Conservation (phyloP, 2,113 vertebrate species). For the Sander vitreus region DNA sequence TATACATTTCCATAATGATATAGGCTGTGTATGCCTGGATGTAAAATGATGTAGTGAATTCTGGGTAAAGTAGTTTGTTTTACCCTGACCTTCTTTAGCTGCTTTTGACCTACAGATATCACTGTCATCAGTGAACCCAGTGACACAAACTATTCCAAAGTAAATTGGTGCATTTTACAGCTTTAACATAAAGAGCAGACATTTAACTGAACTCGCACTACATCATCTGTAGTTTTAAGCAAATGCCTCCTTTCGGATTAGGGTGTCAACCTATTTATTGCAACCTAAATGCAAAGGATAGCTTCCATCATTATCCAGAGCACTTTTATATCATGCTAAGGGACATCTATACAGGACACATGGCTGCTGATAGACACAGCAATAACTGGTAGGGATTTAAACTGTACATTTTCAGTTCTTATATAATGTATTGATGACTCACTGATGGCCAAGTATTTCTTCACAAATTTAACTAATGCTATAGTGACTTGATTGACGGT, state of each 20-base stretch:
- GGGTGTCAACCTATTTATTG: not conserved
- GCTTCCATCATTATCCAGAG: not conserved
- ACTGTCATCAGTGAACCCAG: not conserved
- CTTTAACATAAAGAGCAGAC: not conserved
- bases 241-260: not conserved
- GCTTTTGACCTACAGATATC: conserved; percentile 20
- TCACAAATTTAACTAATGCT: not conserved
- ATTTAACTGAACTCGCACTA: not conserved
- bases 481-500: not conserved
- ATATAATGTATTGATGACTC: not conserved
- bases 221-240: not conserved
- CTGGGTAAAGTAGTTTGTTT: not conserved
- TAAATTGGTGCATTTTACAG: not conserved
- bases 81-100: not conserved
- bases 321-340: not conserved
- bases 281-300: not conserved
- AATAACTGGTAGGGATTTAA: not conserved
- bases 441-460: not conserved
- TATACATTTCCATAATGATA: not conserved
- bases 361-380: not conserved
- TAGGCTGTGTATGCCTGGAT: not conserved
- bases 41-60: not conserved
- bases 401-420: not conserved
- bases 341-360: not conserved
- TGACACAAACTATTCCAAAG: not conserved